Percentiles rank a stretch among this genome's conserved stretches.
Conservation (phyloP, 2,888 invertebrate species). For the Macaria notata region DNA sequence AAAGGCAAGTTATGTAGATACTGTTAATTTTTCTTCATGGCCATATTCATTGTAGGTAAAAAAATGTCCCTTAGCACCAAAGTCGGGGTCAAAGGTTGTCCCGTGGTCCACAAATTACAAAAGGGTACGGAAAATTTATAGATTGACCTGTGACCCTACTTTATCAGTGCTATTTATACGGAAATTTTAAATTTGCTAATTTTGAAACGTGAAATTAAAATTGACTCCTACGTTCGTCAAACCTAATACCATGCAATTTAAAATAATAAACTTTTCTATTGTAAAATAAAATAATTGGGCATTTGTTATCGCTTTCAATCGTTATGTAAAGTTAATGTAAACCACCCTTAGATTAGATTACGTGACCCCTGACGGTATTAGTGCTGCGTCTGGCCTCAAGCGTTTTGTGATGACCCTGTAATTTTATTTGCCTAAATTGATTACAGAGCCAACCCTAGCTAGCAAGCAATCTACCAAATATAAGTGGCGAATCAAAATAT, state of each 20-base stretch:
- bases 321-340: neutral
- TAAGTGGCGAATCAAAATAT: slow-evolving; percentile 3
- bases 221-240: no score
- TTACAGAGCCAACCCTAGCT: slow-evolving; percentile 25
- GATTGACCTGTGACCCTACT: slow-evolving; percentile 29
- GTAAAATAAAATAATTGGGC: no score
- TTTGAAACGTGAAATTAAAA: no score
- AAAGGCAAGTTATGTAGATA: no score
- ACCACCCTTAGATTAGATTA: slow-evolving; percentile 16
- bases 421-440: slow-evolving; percentile 46
- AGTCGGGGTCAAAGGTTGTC: slow-evolving; percentile 21
- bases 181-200: neutral
- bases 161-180: slow-evolving; percentile 23
- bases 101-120: slow-evolving; percentile 28
- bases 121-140: slow-evolving; percentile 31
- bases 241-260: no score
- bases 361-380: slow-evolving; percentile 25
- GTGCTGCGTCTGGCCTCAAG: slow-evolving; percentile 36
- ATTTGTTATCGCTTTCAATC: no score
- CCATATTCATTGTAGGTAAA: no score
- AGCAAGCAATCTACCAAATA: slow-evolving; percentile 20
- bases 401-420: slow-evolving; percentile 44
- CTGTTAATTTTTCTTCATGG: no score
- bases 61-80: slow-evolving; percentile 13
- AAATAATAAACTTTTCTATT: no score